Conservation (phyloP, 2,113 vertebrate species). For the Psettodes erumei region DNA sequence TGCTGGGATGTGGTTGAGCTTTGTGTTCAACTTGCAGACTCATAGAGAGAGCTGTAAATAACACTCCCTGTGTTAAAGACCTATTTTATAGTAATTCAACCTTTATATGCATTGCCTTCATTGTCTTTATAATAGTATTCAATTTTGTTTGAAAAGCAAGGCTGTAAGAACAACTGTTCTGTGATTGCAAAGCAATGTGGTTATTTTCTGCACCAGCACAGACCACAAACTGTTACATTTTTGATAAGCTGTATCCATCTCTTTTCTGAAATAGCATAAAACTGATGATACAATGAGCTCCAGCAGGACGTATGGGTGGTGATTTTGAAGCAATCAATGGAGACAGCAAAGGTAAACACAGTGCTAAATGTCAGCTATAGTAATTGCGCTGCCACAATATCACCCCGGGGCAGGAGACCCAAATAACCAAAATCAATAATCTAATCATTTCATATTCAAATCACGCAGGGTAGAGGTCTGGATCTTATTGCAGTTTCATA, state of each 20-base stretch:
- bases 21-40: slow-evolving; percentile 19
- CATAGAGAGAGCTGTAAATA: slow-evolving; percentile 20
- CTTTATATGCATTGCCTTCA: slow-evolving; percentile 26
- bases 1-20: slow-evolving; percentile 28
- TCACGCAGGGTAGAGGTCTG: slow-evolving; percentile 68
- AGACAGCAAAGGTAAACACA: slow-evolving; percentile 80
- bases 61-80: slow-evolving; percentile 23
- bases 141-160: slow-evolving; percentile 45
- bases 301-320: slow-evolving; percentile 60
- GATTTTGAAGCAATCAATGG: slow-evolving; percentile 78
- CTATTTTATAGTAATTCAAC: not conserved
- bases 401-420: slow-evolving; percentile 64
- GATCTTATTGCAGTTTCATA: slow-evolving; percentile 78
- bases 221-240: slow-evolving; percentile 70
- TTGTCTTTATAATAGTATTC: slow-evolving; percentile 42
- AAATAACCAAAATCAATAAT: slow-evolving; percentile 82
- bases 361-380: slow-evolving; percentile 79
- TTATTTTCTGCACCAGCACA: slow-evolving; percentile 53
- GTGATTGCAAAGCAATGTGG: slow-evolving; percentile 55
- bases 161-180: slow-evolving; percentile 15
- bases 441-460: slow-evolving; percentile 83
- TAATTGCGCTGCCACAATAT: slow-evolving; percentile 76
- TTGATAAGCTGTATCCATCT: slow-evolving; percentile 76
- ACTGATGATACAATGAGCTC: slow-evolving; percentile 66
- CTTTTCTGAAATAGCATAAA: slow-evolving; percentile 54